Evolutionary conservation across 30 jellyfish, hydroid and myxozoan genomes (phyloP).

Genomic region (Cassiopea xamachana): DNA sequence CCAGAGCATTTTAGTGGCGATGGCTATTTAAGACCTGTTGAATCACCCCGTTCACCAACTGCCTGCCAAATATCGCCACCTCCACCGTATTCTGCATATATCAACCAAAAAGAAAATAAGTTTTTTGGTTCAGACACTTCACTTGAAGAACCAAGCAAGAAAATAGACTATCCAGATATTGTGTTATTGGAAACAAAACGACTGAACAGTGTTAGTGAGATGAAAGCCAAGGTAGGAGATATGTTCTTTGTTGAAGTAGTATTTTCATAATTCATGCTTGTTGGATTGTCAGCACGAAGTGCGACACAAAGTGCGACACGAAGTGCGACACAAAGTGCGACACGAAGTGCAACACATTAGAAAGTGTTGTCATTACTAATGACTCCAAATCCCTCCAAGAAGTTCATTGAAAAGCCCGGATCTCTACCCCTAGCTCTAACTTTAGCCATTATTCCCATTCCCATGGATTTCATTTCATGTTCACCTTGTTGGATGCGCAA

Average conservation of each 20-base stretch:
- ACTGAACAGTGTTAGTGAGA: constrained; percentile 60
- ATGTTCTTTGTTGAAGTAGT: background rate
- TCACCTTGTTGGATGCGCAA: too few species aligned
- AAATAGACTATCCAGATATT: constrained; percentile 26
- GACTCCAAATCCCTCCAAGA: too few species aligned
- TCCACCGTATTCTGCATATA: constrained; percentile 79
- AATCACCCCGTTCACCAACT: constrained; percentile 74
- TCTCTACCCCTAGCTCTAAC: too few species aligned
- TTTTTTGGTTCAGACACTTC: constrained; percentile 68
- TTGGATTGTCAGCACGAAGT: background rate
- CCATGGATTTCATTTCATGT: too few species aligned
- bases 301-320: background rate
- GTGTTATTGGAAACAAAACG: constrained; percentile 43
- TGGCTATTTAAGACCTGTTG: constrained; percentile 81
- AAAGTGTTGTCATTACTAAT: too few species aligned
- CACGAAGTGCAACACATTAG: background rate
- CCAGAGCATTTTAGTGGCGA: constrained; percentile 76
- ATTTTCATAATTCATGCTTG: background rate
- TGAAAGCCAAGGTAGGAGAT: constrained; percentile 52
- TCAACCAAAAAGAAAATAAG: constrained; percentile 36
- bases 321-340: background rate
- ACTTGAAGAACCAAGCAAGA: constrained; percentile 47
- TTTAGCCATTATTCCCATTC: too few species aligned
- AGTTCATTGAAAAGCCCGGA: too few species aligned
- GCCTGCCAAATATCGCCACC: constrained; percentile 78